Evolutionary conservation across 2,888 invertebrate species (phyloP), one percentile per base, ranked within the genome.

Genomic region (Conistra vaccinii): DNA sequence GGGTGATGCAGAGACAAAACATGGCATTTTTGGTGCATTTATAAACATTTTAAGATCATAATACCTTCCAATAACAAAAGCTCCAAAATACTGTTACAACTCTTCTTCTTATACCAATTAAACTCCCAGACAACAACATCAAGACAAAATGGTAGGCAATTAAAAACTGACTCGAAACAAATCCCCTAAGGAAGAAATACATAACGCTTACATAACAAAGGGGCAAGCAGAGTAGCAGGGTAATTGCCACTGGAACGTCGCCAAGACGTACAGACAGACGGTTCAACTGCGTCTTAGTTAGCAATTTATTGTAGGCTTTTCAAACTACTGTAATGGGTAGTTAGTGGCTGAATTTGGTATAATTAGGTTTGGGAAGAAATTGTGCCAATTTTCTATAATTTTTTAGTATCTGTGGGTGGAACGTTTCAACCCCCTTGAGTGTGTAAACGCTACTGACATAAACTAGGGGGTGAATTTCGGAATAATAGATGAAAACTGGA

Each of bases 201-300:
- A 84, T 77, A 84, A 73, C 71, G 84, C 84, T 77, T 69, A 75
- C 48, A 57, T 67, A 80, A 67, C 55, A 76, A 70, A 76, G 73
- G 81, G 78, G 86, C 76, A 73, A 69, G 81, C 82, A 86, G 85
- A 79, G 83, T 78, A 68, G 73, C 84, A 85, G 85, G 85, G 80
- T 86, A 87, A 87, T 87, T 87, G 73, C 75, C 51, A 76, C 80
- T 87, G 87, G 87, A 85, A 81, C 84, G 51, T 72, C 85, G 87
- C 87, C 87, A 87, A 81, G 83, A 87, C 73, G 65, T 70, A 81
- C 77, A 65, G 69, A 80, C 77, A 68, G 80, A 73, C 70, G 76
- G 63, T 78, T 72, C 62, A 76, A 76, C 78, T 79, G 75, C 71
- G 82, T 81, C 87, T 85, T 87, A 80, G 73, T 79, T 72, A 60